Percentiles rank a stretch among this genome's conserved stretches.
phyloP scores from a whole-genome alignment of 2,113 vertebrate genomes.

The Clinocottus analis region DNA sequence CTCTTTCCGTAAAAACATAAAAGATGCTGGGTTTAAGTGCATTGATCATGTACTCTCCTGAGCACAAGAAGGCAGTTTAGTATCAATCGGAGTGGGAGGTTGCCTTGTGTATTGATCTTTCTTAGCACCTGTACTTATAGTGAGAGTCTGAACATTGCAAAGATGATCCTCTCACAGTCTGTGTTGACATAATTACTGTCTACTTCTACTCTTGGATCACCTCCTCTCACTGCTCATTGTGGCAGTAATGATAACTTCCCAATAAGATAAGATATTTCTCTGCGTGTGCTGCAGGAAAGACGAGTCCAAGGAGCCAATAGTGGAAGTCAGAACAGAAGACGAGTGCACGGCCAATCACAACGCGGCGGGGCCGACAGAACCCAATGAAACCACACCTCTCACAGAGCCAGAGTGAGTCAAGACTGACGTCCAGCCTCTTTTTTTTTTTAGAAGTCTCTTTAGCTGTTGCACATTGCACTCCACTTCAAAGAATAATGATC shows the following conservation, averaged over 20 bases:
- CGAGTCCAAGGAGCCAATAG: constrained; percentile 97
- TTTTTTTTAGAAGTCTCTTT: constrained; percentile 31
- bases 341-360: constrained; percentile 96
- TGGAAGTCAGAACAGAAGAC: constrained; percentile 94
- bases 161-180: constrained; percentile 2
- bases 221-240: constrained; percentile 1
- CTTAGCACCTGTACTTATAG: background rate
- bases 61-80: constrained; percentile 11
- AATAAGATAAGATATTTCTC: background rate
- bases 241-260: background rate
- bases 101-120: constrained; percentile 29
- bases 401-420: constrained; percentile 95
- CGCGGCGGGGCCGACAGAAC: constrained; percentile 92
- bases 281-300: constrained; percentile 88
- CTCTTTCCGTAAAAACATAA: constrained; percentile 23
- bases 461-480: constrained; percentile 73
- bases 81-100: constrained; percentile 39
- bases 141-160: background rate
- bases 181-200: background rate
- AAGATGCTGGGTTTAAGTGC: constrained; percentile 16
- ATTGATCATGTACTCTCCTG: constrained; percentile 11
- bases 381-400: constrained; percentile 96
- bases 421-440: constrained; percentile 1
- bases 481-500: constrained; percentile 74
- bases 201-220: background rate